Conservation (phyloP, 2,888 invertebrate species). For the Tipula confusa region DNA sequence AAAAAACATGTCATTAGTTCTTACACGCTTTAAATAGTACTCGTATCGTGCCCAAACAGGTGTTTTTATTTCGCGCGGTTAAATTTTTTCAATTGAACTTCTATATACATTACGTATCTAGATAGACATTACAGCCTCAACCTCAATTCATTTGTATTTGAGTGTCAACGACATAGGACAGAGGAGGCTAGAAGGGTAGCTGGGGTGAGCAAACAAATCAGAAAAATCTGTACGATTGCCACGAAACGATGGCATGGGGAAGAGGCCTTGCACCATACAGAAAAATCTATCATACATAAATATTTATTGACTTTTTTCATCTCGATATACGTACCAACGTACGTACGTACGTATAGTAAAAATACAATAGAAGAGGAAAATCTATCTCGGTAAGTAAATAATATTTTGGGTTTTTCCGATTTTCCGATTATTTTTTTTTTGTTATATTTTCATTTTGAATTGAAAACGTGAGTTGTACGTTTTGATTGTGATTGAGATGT, state of each 20-base stretch:
- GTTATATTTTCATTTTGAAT: not conserved
- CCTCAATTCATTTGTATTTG: not conserved
- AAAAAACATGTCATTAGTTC: too few species aligned
- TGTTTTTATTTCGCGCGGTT: not conserved
- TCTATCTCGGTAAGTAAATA: constrained; percentile 25
- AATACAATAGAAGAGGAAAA: not conserved
- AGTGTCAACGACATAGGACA: not conserved
- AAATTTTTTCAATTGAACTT: not conserved
- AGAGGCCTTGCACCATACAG: not conserved
- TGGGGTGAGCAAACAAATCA: not conserved
- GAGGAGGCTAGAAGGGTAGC: too few species aligned
- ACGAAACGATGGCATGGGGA: not conserved
- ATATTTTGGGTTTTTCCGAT: constrained; percentile 9
- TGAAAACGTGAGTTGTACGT: constrained; percentile 25
- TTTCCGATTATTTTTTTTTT: not conserved
- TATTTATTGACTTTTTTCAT: not conserved
- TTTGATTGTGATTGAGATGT: constrained; percentile 20
- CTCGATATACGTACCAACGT: too few species aligned
- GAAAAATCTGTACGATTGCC: not conserved
- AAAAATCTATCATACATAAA: constrained; percentile 6
- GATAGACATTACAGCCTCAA: not conserved
- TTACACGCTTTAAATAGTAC: too few species aligned
- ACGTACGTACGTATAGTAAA: too few species aligned
- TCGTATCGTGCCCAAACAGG: too few species aligned
- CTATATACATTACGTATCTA: too few species aligned